Conservation (phyloP, 92 coral and sea anemone species). For the Heliopora coerulea region DNA sequence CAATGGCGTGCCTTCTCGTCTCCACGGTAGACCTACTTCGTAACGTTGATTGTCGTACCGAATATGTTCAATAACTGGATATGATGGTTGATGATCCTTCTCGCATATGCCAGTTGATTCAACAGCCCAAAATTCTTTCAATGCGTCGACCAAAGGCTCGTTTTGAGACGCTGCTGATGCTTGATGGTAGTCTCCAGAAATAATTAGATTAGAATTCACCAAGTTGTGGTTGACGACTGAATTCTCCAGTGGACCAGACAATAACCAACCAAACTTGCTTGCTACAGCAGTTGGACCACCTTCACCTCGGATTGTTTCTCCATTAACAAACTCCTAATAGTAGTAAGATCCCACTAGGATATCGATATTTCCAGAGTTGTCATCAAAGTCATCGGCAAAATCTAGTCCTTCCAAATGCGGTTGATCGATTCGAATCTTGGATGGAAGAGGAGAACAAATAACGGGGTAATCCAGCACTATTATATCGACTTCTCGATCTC, state of each 20-base stretch:
- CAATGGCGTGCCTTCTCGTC: not conserved
- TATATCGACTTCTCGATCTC: slow-evolving; percentile 30
- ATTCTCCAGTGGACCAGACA: slow-evolving; percentile 43
- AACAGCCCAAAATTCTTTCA: slow-evolving; percentile 52
- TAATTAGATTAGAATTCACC: slow-evolving; percentile 43
- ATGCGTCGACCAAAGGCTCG: slow-evolving; percentile 3
- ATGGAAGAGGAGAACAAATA: slow-evolving; percentile 51
- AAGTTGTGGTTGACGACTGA: slow-evolving; percentile 8
- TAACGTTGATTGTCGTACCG: not conserved
- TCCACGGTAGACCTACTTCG: not conserved
- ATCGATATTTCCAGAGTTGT: slow-evolving; percentile 37
- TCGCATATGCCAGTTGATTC: slow-evolving; percentile 46
- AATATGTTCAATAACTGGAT: not conserved
- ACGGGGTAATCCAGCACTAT: slow-evolving; percentile 30
- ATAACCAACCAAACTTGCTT: slow-evolving; percentile 57
- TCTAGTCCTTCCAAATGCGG: slow-evolving; percentile 45
- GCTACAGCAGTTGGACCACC: slow-evolving; percentile 49
- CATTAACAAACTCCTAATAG: slow-evolving; percentile 52
- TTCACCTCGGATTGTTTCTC: slow-evolving; percentile 45
- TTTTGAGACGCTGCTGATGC: slow-evolving; percentile 9
- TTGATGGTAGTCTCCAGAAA: slow-evolving; percentile 25
- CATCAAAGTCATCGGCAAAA: slow-evolving; percentile 49
- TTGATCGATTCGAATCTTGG: slow-evolving; percentile 22
- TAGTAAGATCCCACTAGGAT: slow-evolving; percentile 48
- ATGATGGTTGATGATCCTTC: slow-evolving; percentile 17